Percentiles rank a stretch among this genome's conserved stretches.
These are phyloP conservation scores for Engraulis encrasicolus DNA, from an alignment of 2,113 vertebrate genomes.

Conservation along the genomic window DNA sequence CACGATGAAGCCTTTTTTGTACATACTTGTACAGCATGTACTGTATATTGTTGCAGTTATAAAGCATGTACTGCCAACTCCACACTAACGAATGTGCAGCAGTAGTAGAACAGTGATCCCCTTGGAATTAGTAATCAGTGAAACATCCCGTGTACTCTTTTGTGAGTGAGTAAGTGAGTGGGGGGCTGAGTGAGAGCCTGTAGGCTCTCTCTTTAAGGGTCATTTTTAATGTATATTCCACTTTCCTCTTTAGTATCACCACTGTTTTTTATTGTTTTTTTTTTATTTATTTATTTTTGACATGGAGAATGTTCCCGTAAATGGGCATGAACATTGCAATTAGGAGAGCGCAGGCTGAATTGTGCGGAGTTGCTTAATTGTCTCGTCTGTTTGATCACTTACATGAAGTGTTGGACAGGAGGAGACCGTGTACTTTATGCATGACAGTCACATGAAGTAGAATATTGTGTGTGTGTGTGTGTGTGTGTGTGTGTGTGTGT, in stretches of 20 bases:
- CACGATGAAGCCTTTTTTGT: background rate
- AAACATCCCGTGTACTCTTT: background rate
- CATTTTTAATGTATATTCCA: background rate
- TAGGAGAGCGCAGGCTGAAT: background rate
- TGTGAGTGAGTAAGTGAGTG: background rate
- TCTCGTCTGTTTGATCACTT: background rate
- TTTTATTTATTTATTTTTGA: background rate
- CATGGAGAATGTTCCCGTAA: background rate
- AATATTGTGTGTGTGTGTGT: background rate
- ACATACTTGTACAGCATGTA: background rate
- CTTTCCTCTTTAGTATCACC: background rate
- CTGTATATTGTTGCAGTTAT: too few species aligned
- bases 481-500: background rate
- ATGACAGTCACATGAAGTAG: too few species aligned
- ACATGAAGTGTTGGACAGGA: background rate
- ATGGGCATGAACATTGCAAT: background rate
- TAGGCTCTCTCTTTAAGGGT: too few species aligned
- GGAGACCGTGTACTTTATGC: background rate
- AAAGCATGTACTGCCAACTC: background rate
- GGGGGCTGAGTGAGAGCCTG: too few species aligned
- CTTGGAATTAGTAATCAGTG: background rate
- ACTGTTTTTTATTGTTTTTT: too few species aligned
- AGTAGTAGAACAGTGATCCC: background rate
- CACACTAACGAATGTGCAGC: background rate
- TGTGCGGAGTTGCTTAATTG: background rate